Base-by-base conservation (phyloP, 92 coral and sea anemone genomes). In the Epizoanthus ramosus region DNA sequence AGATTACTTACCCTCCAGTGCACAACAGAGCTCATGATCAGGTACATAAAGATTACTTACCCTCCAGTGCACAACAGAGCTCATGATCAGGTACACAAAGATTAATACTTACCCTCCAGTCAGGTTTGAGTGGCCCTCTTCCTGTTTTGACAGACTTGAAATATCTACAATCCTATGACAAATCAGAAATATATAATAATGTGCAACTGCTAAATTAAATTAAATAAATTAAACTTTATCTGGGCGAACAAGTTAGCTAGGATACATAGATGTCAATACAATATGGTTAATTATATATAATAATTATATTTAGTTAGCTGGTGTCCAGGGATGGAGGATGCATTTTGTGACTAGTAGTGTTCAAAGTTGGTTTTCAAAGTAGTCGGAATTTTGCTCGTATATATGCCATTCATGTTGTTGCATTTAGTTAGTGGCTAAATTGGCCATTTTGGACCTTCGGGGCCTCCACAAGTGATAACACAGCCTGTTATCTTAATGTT, bases 101-200 rank as follows among this genome's bases (percentile, higher is more conserved):
- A 15, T 8, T 16, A 35, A 9, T 6, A 28, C 92, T 75, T 72
- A 91, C 98, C 90, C 76, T 86, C 98, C 98, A 95, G 24, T 92
- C 97, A 31, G 87, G 71, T 53, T 90, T 81, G 41, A 94, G 69
- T 33, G 99, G 99, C 16, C 99, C 98, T 89, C 99, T 75, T 1
- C 95, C 93, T 31, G 99, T 96, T 39, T 88, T 86, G 75, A 87
- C 88, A 37, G 99, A 96, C 79, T 96, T 96, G 75, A 96, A 96
- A 76, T 85, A 47, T 59, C 93, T 86, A 74, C 98, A 94, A 75
- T 96, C 99, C 99, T 96, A 70, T 35, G 54, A 82, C n/a, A 63
- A 59, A 63, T 22, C n/a, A 35, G 43, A 63, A 19, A 71, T 35
- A 57, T 28, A 2, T 28, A 28, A 50, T 47, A 15, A 35, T 47